A percentile compares a stretch with the other conserved stretches of the same genome.
These are phyloP conservation scores for Calonectris borealis DNA, from an alignment of 2,113 vertebrate species.

Conservation along the genomic window DNA sequence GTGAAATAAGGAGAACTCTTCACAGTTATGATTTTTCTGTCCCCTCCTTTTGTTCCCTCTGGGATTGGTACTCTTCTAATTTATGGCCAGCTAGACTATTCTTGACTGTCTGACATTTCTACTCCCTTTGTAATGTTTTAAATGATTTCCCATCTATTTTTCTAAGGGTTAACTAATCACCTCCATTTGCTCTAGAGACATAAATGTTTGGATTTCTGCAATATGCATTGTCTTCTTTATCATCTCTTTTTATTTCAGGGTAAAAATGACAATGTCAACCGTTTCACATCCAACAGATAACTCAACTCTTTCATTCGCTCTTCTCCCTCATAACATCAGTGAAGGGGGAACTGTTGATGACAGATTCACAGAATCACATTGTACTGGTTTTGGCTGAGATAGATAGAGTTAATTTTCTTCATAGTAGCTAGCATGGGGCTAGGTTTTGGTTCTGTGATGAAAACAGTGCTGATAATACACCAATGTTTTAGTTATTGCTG, in stretches of 20 bases:
- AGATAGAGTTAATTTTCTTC: neutral
- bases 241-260: neutral
- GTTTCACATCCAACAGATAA: neutral
- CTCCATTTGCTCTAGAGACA: neutral
- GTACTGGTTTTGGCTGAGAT: neutral
- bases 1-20: neutral
- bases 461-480: neutral
- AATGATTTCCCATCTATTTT: neutral
- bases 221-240: neutral
- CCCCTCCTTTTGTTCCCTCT: neutral
- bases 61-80: neutral
- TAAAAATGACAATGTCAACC: neutral
- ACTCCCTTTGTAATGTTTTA: neutral
- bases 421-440: neutral
- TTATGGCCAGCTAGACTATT: neutral
- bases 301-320: neutral
- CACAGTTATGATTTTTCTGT: neutral
- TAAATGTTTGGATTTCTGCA: neutral
- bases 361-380: neutral
- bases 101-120: neutral
- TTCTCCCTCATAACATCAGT: neutral
- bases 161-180: neutral
- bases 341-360: neutral
- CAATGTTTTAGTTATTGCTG: neutral
- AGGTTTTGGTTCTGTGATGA: neutral